phyloP scores from a whole-genome alignment of 2,888 invertebrate species.

The Dusona sp. region DNA sequence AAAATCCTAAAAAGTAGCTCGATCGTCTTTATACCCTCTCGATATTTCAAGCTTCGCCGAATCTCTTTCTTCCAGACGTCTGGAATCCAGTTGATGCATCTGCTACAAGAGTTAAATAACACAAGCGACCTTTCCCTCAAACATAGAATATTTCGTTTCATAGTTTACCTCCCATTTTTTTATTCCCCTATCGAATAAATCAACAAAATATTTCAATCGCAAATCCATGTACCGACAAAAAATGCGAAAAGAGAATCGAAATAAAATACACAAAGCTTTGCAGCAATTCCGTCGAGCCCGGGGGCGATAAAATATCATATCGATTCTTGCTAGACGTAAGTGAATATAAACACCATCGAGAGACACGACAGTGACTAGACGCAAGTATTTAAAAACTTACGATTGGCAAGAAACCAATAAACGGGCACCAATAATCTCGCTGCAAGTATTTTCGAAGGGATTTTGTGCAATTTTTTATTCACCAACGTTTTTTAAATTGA shows the following conservation, averaged over 20 bases:
- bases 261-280: slow-evolving; percentile 11
- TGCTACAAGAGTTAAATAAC: slow-evolving; percentile 10
- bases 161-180: slow-evolving; percentile 21
- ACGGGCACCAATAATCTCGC: background rate
- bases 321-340: background rate
- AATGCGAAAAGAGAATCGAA: background rate
- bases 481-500: background rate
- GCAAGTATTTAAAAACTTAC: background rate
- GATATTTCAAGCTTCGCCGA: slow-evolving; percentile 37
- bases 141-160: slow-evolving; percentile 20
- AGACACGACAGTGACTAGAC: background rate
- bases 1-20: slow-evolving; percentile 55
- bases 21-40: slow-evolving; percentile 27
- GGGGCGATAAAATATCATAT: background rate
- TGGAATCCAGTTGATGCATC: slow-evolving; percentile 48
- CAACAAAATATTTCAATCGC: slow-evolving; percentile 35
- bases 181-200: slow-evolving; percentile 8
- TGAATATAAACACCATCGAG: background rate
- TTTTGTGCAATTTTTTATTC: background rate
- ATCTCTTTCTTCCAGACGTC: slow-evolving; percentile 25
- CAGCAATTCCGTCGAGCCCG: background rate
- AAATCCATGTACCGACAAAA: slow-evolving; percentile 8
- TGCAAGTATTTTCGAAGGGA: background rate
- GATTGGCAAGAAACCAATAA: background rate
- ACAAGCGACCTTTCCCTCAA: slow-evolving; percentile 11